Evolutionary conservation across 2,113 vertebrate genomes (phyloP).

Genomic region (Mus spicilegus): DNA sequence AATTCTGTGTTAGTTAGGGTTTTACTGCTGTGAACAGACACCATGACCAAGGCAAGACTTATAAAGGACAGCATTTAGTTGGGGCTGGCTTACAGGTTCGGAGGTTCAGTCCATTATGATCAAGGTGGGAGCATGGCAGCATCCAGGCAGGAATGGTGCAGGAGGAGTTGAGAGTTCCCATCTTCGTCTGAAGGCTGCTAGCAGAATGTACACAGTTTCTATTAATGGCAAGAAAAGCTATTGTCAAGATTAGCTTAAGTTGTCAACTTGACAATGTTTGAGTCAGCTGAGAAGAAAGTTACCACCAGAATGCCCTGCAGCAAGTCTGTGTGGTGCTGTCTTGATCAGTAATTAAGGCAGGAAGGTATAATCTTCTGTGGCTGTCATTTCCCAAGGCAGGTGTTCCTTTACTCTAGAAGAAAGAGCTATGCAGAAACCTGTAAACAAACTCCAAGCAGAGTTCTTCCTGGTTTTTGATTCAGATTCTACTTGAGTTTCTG

Average conservation of each 20-base stretch:
- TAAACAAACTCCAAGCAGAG: background rate
- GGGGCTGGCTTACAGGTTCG: too few species aligned
- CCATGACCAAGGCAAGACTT: too few species aligned
- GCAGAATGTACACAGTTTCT: background rate
- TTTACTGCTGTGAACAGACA: too few species aligned
- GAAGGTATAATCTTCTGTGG: too few species aligned
- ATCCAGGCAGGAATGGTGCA: too few species aligned
- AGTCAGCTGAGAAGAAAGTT: background rate
- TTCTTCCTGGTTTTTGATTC: background rate
- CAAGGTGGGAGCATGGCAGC: too few species aligned
- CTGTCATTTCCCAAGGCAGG: background rate
- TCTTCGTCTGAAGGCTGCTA: too few species aligned
- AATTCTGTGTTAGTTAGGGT: too few species aligned
- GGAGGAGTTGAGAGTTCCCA: too few species aligned
- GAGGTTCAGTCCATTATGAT: too few species aligned
- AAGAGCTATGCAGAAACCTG: background rate
- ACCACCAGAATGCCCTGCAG: too few species aligned
- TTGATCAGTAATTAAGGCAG: background rate
- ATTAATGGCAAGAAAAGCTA: background rate
- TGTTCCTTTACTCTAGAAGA: background rate
- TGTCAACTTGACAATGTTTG: background rate
- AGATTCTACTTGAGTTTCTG: background rate
- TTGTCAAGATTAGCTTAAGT: background rate
- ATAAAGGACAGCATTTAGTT: too few species aligned
- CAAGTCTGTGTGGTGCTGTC: background rate